These are phyloP conservation scores for Tursiops truncatus DNA, from an alignment of 2,113 vertebrate genomes.

Conservation along the genomic window DNA sequence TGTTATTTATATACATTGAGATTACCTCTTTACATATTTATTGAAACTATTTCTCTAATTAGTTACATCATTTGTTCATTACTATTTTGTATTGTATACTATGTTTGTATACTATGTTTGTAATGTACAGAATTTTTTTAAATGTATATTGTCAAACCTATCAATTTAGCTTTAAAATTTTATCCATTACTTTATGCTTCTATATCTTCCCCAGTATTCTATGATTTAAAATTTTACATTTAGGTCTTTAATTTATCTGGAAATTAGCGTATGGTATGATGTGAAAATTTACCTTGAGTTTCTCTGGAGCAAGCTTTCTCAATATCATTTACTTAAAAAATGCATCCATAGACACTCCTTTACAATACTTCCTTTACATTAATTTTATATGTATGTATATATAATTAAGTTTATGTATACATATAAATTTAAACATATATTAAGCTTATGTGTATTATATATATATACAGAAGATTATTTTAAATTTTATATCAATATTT, in stretches of 20 bases:
- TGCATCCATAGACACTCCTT: neutral
- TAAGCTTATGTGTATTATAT: neutral
- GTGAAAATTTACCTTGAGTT: slow-evolving; percentile 2
- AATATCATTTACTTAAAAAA: slow-evolving; percentile 3
- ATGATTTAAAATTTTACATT: slow-evolving; percentile 28
- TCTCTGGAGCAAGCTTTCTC: neutral
- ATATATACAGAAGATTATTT: neutral
- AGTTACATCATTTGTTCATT: neutral
- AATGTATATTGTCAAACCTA: neutral
- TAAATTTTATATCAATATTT: neutral
- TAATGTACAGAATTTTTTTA: neutral
- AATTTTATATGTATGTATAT: neutral
- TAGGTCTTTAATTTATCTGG: neutral
- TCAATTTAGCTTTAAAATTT: neutral
- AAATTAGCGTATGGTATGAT: neutral
- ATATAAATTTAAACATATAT: neutral
- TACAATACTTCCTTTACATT: slow-evolving; percentile 1
- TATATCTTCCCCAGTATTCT: neutral
- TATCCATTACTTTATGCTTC: neutral
- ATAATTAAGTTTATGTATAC: neutral
- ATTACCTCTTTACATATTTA: neutral
- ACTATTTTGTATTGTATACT: neutral
- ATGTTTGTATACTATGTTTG: too few relatives aligned
- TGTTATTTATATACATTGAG: neutral
- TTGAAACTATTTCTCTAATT: slow-evolving; percentile 27